Conservation (phyloP, 2,113 vertebrate species). For the Archilochus colubris region DNA sequence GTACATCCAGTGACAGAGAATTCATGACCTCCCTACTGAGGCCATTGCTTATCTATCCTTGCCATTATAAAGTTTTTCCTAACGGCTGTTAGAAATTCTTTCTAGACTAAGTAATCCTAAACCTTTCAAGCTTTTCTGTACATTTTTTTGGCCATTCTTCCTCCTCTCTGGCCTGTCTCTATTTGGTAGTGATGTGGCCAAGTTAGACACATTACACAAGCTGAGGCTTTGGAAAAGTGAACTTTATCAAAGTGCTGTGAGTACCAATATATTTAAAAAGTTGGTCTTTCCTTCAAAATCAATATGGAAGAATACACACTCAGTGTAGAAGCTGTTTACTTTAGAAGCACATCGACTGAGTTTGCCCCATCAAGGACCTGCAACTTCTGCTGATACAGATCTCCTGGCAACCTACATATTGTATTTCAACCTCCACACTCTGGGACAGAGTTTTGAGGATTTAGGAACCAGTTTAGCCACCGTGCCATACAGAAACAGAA, state of each 20-base stretch:
- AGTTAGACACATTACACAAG: neutral
- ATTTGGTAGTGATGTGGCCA: neutral
- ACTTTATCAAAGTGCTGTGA: neutral
- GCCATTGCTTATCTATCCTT: neutral
- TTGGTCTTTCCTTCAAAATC: neutral
- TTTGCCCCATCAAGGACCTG: neutral
- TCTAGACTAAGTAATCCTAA: neutral
- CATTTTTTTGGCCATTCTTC: neutral
- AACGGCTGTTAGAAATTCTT: neutral
- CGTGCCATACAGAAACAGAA: neutral
- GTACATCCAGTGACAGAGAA: neutral
- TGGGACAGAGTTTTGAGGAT: neutral
- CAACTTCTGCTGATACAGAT: neutral
- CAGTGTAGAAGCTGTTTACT: neutral
- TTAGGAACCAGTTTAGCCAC: neutral
- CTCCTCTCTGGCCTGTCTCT: neutral
- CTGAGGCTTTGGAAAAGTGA: neutral
- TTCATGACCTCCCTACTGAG: neutral
- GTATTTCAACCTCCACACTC: neutral
- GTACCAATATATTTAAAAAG: neutral
- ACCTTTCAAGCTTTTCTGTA: neutral
- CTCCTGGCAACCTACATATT: neutral
- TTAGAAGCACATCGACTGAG: neutral
- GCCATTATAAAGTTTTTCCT: neutral
- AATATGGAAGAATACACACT: neutral